Conservation (phyloP, 2,797 vertebrate genomes). For the Sebastes aleutianus region DNA sequence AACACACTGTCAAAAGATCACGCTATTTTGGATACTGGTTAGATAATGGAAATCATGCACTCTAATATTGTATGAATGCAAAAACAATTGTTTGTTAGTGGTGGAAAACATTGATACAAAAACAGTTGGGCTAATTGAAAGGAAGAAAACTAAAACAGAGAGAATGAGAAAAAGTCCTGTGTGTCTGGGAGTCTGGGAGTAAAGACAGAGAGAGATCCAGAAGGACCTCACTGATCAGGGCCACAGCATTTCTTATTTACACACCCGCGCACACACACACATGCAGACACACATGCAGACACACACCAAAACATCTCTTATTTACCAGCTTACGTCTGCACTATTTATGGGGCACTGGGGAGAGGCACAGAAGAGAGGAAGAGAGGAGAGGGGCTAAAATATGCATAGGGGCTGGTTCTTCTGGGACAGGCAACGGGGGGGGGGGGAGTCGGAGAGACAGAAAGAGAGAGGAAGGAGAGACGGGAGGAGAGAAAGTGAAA, state of each 20-base stretch:
- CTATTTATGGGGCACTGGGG: constrained; percentile 86
- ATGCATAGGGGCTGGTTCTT: constrained; percentile 86
- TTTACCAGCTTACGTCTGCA: constrained; percentile 88
- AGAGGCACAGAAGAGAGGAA: constrained; percentile 80
- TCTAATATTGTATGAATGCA: background rate
- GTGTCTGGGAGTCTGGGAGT: constrained; percentile 64
- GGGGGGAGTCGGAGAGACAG: constrained; percentile 49
- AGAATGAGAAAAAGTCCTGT: constrained; percentile 37
- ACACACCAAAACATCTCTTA: constrained; percentile 83
- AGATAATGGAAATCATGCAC: background rate
- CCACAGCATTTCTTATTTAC: constrained; percentile 80
- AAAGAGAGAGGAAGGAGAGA: background rate
- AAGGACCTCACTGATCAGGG: constrained; percentile 82
- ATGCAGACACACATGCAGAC: constrained; percentile 21
- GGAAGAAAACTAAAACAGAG: constrained; percentile 22
- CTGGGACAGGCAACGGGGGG: constrained; percentile 64
- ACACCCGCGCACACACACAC: constrained; percentile 46
- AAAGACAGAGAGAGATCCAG: constrained; percentile 75
- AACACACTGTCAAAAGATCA: background rate
- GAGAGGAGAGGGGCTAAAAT: constrained; percentile 84
- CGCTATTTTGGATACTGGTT: background rate
- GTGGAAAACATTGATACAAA: background rate
- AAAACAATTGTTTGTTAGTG: background rate
- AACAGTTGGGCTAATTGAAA: background rate
- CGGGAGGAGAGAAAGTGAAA: constrained; percentile 17